These are phyloP conservation scores for Tokudaia muenninki DNA, from an alignment of 2,797 vertebrate species.

Conservation along the genomic window DNA sequence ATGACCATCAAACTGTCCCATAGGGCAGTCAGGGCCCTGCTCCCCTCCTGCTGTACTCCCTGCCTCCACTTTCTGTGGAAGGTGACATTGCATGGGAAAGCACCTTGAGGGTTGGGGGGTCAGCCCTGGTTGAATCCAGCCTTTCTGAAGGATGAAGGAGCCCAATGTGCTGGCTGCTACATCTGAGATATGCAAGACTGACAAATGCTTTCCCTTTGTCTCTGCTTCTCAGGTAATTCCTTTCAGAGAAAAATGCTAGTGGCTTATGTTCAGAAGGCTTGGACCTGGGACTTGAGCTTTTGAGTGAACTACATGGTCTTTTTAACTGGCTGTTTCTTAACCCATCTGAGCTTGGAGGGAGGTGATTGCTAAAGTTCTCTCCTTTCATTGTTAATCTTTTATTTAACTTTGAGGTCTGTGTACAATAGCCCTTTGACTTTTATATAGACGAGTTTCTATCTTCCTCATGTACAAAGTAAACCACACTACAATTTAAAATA, in stretches of 20 bases:
- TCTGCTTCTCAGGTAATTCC: not conserved
- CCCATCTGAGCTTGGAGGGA: not conserved
- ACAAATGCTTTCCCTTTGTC: not conserved
- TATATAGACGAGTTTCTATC: not conserved
- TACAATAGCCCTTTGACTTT: slow-evolving; percentile 11
- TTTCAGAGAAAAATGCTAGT: not conserved
- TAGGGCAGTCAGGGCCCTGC: not conserved
- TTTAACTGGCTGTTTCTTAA: not conserved
- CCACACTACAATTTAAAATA: not conserved
- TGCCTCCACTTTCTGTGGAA: not conserved
- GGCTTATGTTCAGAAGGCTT: not conserved
- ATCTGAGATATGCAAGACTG: not conserved
- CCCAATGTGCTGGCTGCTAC: not conserved
- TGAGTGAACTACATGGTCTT: not conserved
- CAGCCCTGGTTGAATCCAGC: not conserved
- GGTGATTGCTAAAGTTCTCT: slow-evolving; percentile 4
- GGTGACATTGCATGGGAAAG: not conserved
- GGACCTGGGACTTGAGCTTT: not conserved
- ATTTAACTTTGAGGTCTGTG: not conserved
- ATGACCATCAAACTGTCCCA: not conserved
- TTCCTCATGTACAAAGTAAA: not conserved
- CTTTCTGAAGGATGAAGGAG: not conserved
- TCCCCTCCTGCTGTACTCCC: no score
- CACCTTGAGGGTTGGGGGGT: not conserved
- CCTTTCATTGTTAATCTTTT: not conserved